phyloP scores from a whole-genome alignment of 2,113 vertebrate species.

The Scophthalmus maximus region DNA sequence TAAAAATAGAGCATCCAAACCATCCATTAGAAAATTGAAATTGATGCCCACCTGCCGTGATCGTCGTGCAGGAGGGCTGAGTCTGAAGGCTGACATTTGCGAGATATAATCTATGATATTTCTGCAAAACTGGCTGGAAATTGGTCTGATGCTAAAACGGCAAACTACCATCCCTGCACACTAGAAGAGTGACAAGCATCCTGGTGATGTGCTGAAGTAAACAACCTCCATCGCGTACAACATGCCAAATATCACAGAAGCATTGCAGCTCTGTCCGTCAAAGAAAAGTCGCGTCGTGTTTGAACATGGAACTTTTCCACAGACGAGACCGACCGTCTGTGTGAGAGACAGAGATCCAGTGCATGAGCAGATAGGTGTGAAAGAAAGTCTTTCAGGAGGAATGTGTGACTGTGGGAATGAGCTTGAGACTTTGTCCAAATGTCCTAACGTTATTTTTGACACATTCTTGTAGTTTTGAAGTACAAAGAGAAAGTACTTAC shows the following conservation, averaged over 20 bases:
- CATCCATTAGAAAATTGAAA: background rate
- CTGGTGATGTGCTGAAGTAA: conserved; percentile 14
- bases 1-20: background rate
- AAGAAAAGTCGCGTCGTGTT: conserved; percentile 15
- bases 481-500: background rate
- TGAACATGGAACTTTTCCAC: too few relatives aligned
- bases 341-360: conserved; percentile 17
- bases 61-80: too few relatives aligned
- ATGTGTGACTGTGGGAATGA: conserved; percentile 19
- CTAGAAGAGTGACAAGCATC: conserved; percentile 10
- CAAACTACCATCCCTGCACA: background rate
- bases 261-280: background rate
- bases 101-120: background rate
- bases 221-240: conserved; percentile 4
- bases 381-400: background rate
- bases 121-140: background rate
- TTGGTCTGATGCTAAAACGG: background rate
- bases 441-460: background rate
- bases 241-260: conserved; percentile 15
- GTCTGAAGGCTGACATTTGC: background rate
- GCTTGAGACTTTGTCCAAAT: background rate
- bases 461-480: background rate
- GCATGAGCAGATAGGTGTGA: conserved; percentile 33
- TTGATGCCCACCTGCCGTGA: too few relatives aligned
- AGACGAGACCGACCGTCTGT: too few relatives aligned